A percentile compares a stretch with the other conserved stretches of the same genome.
phyloP scores from a whole-genome alignment of 2,113 vertebrate genomes.

The Bujurquina vittata region DNA sequence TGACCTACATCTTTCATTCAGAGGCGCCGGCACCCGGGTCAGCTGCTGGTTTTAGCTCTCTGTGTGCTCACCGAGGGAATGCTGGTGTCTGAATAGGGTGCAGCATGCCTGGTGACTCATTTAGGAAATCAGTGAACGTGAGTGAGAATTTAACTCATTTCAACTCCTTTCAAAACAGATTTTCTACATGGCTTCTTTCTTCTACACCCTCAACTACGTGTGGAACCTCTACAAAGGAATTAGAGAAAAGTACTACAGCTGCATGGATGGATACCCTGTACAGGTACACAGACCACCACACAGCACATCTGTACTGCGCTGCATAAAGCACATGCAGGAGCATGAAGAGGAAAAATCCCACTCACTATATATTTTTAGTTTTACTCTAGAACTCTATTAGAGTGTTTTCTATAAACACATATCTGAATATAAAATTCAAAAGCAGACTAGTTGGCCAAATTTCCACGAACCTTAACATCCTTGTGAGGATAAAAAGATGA shows the following conservation, averaged over 20 bases:
- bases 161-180: slow-evolving; percentile 74
- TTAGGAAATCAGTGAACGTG: neutral
- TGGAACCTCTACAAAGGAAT: slow-evolving; percentile 86
- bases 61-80: neutral
- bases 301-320: neutral
- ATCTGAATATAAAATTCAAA: neutral
- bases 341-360: neutral
- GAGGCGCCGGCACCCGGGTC: neutral
- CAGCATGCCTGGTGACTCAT: neutral
- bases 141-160: neutral
- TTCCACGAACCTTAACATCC: too few relatives aligned
- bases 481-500: neutral
- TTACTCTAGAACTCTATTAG: neutral
- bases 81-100: neutral
- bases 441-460: neutral
- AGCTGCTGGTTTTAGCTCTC: neutral
- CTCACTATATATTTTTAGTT: accelerated
- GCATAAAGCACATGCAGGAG: neutral
- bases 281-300: slow-evolving; percentile 69
- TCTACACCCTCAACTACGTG: slow-evolving; percentile 88
- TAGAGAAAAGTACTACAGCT: slow-evolving; percentile 74
- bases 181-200: slow-evolving; percentile 87
- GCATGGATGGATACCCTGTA: slow-evolving; percentile 62
- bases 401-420: too few relatives aligned
- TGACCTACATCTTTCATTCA: slow-evolving; percentile 59